Evolutionary conservation across 2,888 invertebrate genomes (phyloP).

Genomic region (Rhagium mordax): DNA sequence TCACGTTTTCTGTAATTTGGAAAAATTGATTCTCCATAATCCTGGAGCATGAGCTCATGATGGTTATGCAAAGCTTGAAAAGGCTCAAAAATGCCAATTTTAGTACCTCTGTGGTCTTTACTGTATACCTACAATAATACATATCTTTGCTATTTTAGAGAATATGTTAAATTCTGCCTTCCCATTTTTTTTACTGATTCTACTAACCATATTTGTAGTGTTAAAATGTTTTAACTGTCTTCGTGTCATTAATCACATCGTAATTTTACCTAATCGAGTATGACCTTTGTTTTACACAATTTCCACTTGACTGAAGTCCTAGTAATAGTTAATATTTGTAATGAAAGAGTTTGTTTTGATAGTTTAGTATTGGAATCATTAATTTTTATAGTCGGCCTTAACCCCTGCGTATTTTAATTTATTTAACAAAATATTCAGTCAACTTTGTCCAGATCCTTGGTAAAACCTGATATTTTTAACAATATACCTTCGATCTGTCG

Average conservation of each 20-base stretch:
- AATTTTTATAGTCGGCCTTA: not conserved
- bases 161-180: too few relatives aligned
- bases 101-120: too few relatives aligned
- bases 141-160: too few relatives aligned
- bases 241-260: not conserved
- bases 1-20: too few relatives aligned
- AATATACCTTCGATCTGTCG: not conserved
- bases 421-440: not conserved
- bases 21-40: too few relatives aligned
- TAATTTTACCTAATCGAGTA: not conserved
- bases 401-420: not conserved
- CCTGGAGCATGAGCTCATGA: too few relatives aligned
- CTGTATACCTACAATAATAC: too few relatives aligned
- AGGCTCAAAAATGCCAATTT: too few relatives aligned
- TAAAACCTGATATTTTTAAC: not conserved
- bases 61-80: too few relatives aligned
- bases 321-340: not conserved
- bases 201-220: not conserved
- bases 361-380: not conserved
- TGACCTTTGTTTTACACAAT: not conserved
- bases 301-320: not conserved
- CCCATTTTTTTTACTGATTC: too few relatives aligned
- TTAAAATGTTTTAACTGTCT: not conserved
- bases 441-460: too few relatives aligned
- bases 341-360: not conserved